Percentiles rank a stretch among this genome's conserved stretches.
phyloP scores from a whole-genome alignment of 2,113 vertebrate species.

The Pongo pygmaeus region DNA sequence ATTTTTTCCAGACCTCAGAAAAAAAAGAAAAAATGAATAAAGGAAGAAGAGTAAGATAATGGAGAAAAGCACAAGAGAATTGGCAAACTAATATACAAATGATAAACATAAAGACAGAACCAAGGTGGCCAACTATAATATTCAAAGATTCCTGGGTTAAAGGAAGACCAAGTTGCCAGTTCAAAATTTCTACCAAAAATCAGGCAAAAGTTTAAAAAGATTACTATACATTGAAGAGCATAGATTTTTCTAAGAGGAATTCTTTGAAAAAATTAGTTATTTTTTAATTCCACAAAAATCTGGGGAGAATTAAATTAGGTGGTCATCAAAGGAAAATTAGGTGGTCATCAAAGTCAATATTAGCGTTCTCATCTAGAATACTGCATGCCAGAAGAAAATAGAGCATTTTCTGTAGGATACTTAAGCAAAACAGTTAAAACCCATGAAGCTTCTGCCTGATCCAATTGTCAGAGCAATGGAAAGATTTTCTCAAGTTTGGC shows the following conservation, averaged over 20 bases:
- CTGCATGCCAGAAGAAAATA: not conserved
- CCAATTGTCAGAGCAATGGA: not conserved
- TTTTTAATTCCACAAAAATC: not conserved
- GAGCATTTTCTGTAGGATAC: not conserved
- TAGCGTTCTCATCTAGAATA: not conserved
- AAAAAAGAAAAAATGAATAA: not conserved
- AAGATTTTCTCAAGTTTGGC: not conserved
- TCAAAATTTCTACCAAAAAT: not conserved
- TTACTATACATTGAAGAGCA: too few relatives aligned
- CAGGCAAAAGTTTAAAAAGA: not conserved
- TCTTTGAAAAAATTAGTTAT: not conserved
- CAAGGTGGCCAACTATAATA: not conserved
- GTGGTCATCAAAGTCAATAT: not conserved
- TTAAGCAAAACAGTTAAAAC: not conserved
- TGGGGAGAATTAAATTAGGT: not conserved
- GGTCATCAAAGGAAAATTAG: not conserved
- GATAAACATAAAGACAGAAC: not conserved
- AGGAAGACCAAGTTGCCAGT: not conserved
- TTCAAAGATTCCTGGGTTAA: not conserved
- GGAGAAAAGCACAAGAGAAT: not conserved
- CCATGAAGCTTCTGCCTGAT: not conserved
- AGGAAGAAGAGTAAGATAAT: not conserved
- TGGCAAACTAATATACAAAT: not conserved
- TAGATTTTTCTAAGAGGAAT: too few relatives aligned
- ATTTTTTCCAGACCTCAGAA: not conserved